These are phyloP conservation scores for Ooceraea biroi DNA, from an alignment of 1,140 invertebrate species.

Conservation along the genomic window DNA sequence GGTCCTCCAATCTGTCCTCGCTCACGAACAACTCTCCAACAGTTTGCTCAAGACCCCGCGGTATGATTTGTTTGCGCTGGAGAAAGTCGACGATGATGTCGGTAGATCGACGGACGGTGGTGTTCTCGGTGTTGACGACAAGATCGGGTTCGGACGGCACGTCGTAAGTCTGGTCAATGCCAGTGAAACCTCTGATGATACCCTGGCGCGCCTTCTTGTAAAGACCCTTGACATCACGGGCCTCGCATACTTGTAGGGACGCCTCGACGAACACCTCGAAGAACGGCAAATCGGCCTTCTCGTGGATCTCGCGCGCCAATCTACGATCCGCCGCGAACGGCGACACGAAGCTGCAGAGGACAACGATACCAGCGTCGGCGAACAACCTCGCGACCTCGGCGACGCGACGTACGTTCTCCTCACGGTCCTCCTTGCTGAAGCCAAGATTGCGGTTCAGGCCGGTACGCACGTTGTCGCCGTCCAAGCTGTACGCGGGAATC, in stretches of 20 bases:
- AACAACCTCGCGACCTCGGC: conserved; percentile 99
- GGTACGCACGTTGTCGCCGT: conserved; percentile 98
- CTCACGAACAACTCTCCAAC: conserved; percentile 95
- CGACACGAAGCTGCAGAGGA: conserved; percentile 98
- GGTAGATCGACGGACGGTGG: conserved; percentile 92
- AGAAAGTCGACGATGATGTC: conserved; percentile 92
- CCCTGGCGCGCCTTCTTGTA: conserved; percentile 99
- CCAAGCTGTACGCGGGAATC: conserved; percentile 94
- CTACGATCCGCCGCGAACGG: conserved; percentile 96
- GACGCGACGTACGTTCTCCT: conserved; percentile 98
- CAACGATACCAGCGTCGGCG: conserved; percentile 97
- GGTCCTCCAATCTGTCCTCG: conserved; percentile 87
- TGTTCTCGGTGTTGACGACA: conserved; percentile 93
- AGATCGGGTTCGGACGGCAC: conserved; percentile 95
- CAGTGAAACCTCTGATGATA: conserved; percentile 97
- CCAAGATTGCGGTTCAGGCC: conserved; percentile 98
- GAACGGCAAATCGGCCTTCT: conserved; percentile 94
- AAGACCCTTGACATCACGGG: conserved; percentile 97
- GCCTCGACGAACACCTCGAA: conserved; percentile 98
- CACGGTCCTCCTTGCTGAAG: conserved; percentile 96
- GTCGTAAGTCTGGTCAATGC: conserved; percentile 97
- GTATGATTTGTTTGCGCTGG: conserved; percentile 88
- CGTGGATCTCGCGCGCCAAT: conserved; percentile 94
- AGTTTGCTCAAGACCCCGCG: conserved; percentile 85
- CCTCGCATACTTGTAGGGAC: conserved; percentile 96